These are phyloP conservation scores for Sporophila hypoxantha DNA, from an alignment of 2,113 vertebrate species.

Conservation along the genomic window DNA sequence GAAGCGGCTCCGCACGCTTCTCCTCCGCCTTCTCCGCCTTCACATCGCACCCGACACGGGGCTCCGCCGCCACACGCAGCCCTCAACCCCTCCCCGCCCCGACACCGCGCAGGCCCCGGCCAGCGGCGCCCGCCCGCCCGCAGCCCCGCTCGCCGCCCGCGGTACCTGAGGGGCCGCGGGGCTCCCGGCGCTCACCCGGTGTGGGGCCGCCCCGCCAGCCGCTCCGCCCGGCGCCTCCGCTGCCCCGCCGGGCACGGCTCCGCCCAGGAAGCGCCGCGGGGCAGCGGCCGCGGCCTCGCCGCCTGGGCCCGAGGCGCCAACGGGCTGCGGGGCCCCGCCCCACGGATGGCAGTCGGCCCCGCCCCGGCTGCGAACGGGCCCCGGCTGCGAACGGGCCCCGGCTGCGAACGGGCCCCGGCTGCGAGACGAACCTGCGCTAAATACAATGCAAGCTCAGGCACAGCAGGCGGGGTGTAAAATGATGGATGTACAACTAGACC, in stretches of 20 bases:
- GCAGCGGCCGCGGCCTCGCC: background rate
- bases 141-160: background rate
- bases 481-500: fast-evolving
- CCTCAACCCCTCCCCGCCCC: background rate
- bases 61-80: background rate
- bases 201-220: background rate
- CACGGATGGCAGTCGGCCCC: background rate
- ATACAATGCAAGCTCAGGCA: fast-evolving
- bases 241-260: background rate
- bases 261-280: background rate
- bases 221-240: background rate
- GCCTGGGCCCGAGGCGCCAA: background rate
- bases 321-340: background rate
- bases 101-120: background rate
- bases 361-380: background rate
- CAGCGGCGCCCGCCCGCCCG: background rate
- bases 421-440: fast-evolving
- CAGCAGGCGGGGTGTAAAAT: fast-evolving
- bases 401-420: background rate
- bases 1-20: background rate
- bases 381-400: background rate
- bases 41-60: background rate
- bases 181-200: background rate
- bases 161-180: background rate
- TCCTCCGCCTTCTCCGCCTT: background rate